Conservation (phyloP, 1,140 invertebrate species). For the Scaptomyza montana region DNA sequence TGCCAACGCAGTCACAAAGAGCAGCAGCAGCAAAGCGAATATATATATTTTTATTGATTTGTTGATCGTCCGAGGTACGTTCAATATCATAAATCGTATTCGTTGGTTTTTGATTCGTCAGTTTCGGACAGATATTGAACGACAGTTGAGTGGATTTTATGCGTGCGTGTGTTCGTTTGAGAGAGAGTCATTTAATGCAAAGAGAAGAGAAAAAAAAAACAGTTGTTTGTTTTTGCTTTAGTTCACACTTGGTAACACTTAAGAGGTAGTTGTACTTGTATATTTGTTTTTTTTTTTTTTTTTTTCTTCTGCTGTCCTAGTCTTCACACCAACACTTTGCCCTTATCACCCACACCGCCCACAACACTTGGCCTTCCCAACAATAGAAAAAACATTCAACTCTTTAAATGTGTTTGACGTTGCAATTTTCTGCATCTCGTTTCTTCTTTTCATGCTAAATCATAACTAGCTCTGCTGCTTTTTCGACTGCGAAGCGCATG, state of each 20-base stretch:
- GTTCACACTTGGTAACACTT: conserved; percentile 74
- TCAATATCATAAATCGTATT: conserved; percentile 1
- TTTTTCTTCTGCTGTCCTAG: conserved; percentile 1
- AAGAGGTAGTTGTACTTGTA: conserved; percentile 53
- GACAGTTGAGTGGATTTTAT: conserved; percentile 1
- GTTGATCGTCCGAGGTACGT: conserved; percentile 9
- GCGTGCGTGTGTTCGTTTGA: conserved; percentile 26
- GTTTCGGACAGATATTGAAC: conserved; percentile 48
- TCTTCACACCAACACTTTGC: not conserved
- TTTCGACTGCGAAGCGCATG: conserved; percentile 38
- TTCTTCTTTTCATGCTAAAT: not conserved
- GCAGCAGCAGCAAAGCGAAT: conserved; percentile 41
- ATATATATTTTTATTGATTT: conserved; percentile 27
- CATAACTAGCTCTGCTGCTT: conserved; percentile 32
- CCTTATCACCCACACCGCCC: not conserved
- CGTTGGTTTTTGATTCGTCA: conserved; percentile 11
- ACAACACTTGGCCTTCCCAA: not conserved
- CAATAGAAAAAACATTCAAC: conserved; percentile 18
- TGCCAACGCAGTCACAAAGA: conserved; percentile 42
- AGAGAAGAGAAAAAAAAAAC: conserved; percentile 78
- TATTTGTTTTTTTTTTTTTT: conserved; percentile 13
- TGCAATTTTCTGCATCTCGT: not conserved
- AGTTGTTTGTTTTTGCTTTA: conserved; percentile 69
- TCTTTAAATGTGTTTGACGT: not conserved
- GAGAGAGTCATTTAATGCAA: conserved; percentile 69